A percentile compares a stretch with the other conserved stretches of the same genome.
Conservation (phyloP, 2,888 invertebrate genomes). For the Leucozona laternaria region DNA sequence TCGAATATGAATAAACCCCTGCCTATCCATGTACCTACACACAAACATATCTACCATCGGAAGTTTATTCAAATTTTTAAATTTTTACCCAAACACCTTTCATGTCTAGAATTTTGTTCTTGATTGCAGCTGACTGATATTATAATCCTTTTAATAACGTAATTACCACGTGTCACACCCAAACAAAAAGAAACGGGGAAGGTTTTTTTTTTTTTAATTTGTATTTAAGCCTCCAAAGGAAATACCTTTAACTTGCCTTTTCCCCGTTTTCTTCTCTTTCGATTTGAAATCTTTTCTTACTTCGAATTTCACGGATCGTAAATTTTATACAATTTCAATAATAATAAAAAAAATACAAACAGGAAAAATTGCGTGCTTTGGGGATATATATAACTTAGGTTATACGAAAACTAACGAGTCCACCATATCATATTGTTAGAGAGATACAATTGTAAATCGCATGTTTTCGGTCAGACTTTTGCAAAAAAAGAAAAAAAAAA, state of each 20-base stretch:
- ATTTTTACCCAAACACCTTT: conserved; percentile 9
- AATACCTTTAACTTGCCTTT: background rate
- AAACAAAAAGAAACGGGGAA: background rate
- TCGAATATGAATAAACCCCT: background rate
- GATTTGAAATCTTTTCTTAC: conserved; percentile 16
- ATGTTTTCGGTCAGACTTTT: conserved; percentile 45
- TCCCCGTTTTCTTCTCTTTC: background rate
- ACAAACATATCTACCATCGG: background rate
- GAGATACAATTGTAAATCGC: conserved; percentile 50
- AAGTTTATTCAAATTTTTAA: conserved; percentile 41
- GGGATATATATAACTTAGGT: conserved; percentile 27
- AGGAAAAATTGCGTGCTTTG: conserved; percentile 43
- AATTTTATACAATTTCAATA: conserved; percentile 52
- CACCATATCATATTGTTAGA: conserved; percentile 23
- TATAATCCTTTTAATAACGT: conserved; percentile 42
- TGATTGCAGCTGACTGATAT: conserved; percentile 36
- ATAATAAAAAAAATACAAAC: conserved; percentile 22
- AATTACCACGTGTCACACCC: conserved; percentile 21
- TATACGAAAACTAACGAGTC: conserved; percentile 36
- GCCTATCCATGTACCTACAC: background rate
- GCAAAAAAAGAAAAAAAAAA: background rate
- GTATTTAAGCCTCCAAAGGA: background rate
- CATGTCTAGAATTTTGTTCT: conserved; percentile 14
- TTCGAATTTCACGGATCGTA: conserved; percentile 52
- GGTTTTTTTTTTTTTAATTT: background rate